A percentile compares a stretch with the other conserved stretches of the same genome.
These are phyloP conservation scores for Acanthoscelides obtectus DNA, from an alignment of 2,888 invertebrate genomes.

Conservation along the genomic window DNA sequence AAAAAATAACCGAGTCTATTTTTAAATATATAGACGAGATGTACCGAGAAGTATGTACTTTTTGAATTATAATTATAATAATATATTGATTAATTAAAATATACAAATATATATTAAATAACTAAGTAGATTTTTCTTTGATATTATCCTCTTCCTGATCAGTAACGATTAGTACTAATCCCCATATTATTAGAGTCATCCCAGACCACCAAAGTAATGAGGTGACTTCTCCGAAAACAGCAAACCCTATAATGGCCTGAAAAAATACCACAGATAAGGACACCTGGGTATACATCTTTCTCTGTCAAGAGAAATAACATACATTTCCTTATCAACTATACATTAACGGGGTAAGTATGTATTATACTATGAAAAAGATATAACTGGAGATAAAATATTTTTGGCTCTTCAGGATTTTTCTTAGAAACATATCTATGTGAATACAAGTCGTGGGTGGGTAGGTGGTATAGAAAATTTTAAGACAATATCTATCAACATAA, in stretches of 20 bases:
- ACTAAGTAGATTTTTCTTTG: not conserved
- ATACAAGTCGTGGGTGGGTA: no score
- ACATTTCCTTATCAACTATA: no score
- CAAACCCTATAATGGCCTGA: conserved; percentile 68
- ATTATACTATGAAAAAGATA: no score
- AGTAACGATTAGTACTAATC: conserved; percentile 57
- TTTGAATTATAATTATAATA: not conserved
- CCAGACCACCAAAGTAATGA: conserved; percentile 70
- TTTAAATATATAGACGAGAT: not conserved
- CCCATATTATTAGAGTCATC: conserved; percentile 62
- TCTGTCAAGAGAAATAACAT: no score
- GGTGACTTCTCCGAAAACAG: conserved; percentile 66
- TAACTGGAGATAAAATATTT: no score
- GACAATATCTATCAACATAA: no score
- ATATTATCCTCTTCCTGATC: not conserved
- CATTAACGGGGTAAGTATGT: no score
- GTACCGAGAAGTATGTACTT: not conserved
- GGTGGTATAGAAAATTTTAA: no score
- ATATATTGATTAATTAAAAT: not conserved
- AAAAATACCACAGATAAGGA: no score
- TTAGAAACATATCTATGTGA: no score
- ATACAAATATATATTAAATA: not conserved
- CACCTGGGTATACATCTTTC: no score
- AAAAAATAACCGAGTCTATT: not conserved
- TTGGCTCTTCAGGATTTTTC: no score